Evolutionary conservation across 2,888 invertebrate genomes (phyloP).

Genomic region (Diplazon laetatorius): DNA sequence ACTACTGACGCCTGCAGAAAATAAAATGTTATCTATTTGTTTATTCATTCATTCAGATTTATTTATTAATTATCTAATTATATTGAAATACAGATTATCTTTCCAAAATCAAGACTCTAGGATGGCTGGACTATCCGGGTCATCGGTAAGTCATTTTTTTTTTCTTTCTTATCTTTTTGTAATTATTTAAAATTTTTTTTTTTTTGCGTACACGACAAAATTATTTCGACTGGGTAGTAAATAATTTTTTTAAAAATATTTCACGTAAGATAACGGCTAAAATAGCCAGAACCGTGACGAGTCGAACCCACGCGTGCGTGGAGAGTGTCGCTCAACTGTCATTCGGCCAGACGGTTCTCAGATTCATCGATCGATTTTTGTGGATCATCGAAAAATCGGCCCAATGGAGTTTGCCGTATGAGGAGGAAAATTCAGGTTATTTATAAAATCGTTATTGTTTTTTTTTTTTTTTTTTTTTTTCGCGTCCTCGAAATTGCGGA

Average conservation of each 20-base stretch:
- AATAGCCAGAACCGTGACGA: slow-evolving; percentile 47
- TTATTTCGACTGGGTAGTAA: too few species aligned
- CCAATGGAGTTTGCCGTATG: slow-evolving; percentile 84
- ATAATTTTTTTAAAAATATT: neutral
- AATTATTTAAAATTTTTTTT: too few species aligned
- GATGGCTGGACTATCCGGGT: neutral
- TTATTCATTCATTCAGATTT: slow-evolving; percentile 15
- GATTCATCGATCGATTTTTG: slow-evolving; percentile 83
- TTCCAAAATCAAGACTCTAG: slow-evolving; percentile 41
- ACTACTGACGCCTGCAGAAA: too few species aligned
- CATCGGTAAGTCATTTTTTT: slow-evolving; percentile 39
- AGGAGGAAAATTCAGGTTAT: slow-evolving; percentile 66
- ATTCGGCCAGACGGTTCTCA: slow-evolving; percentile 83
- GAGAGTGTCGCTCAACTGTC: slow-evolving; percentile 69
- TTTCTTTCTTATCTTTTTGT: too few species aligned
- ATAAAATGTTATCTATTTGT: too few species aligned
- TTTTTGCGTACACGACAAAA: neutral
- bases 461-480: slow-evolving; percentile 6
- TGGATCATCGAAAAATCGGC: slow-evolving; percentile 85
- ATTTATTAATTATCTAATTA: neutral
- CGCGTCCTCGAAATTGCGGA: too few species aligned
- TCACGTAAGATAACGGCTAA: slow-evolving; percentile 42
- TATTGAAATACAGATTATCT: too few species aligned
- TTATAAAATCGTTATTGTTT: too few species aligned
- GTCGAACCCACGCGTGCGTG: slow-evolving; percentile 64